phyloP scores from a whole-genome alignment of 2,113 vertebrate genomes.

The Acanthochromis polyacanthus region DNA sequence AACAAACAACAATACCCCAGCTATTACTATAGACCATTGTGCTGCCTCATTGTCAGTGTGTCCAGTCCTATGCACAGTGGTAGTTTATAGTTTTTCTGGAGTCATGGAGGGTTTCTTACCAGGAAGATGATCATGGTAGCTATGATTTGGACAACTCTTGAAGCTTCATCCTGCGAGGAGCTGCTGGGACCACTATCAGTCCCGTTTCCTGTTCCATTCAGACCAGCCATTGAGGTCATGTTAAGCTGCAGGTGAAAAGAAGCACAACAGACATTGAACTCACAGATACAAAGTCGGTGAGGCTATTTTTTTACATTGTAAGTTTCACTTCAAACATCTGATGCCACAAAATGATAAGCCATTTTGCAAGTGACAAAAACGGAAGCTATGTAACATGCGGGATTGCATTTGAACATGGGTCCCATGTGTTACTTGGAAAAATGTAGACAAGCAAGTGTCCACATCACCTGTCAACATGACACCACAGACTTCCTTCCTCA shows the following conservation, averaged over 20 bases:
- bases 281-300: neutral
- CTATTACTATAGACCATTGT: too few relatives aligned
- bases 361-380: neutral
- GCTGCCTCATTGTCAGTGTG: neutral
- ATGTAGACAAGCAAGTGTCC: neutral
- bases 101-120: conserved; percentile 51
- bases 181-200: neutral
- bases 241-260: conserved; percentile 10
- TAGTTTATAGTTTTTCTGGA: neutral
- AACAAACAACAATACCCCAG: too few relatives aligned
- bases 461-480: neutral
- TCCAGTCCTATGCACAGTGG: neutral
- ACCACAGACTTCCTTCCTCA: conserved; percentile 45
- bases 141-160: conserved; percentile 69
- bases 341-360: neutral
- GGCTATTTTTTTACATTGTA: neutral
- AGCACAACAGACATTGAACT: neutral
- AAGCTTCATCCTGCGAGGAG: neutral
- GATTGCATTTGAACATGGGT: conserved; percentile 7
- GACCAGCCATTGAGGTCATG: neutral
- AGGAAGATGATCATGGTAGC: conserved; percentile 78
- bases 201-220: conserved; percentile 31
- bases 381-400: neutral
- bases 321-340: too few relatives aligned
- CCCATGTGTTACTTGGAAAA: conserved; percentile 16